These are phyloP conservation scores for Cheilosia variabilis DNA, from an alignment of 2,888 invertebrate species.

Conservation along the genomic window DNA sequence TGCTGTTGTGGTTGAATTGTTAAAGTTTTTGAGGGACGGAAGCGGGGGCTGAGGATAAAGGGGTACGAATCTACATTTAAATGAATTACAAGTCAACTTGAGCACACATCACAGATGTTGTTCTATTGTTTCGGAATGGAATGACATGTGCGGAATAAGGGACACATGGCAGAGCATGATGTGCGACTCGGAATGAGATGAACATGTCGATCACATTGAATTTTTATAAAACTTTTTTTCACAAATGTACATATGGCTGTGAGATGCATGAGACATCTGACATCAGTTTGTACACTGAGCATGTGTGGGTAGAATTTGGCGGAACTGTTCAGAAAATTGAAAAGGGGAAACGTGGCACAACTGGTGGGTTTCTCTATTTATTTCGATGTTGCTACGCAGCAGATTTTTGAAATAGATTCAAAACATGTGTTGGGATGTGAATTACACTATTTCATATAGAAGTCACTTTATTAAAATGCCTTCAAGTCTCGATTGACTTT, in stretches of 20 bases:
- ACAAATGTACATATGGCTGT: conserved; percentile 1
- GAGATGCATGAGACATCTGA: background rate
- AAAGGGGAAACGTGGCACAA: too few relatives aligned
- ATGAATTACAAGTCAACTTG: conserved; percentile 67
- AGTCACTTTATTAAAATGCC: too few relatives aligned
- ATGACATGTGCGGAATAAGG: conserved; percentile 27
- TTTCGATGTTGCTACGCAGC: too few relatives aligned
- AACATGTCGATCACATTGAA: conserved; percentile 55
- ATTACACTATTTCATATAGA: too few relatives aligned
- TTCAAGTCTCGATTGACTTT: too few relatives aligned
- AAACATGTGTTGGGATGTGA: too few relatives aligned
- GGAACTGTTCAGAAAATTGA: too few relatives aligned
- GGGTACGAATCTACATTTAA: conserved; percentile 59
- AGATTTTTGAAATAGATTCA: too few relatives aligned
- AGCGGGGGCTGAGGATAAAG: background rate
- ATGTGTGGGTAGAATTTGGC: too few relatives aligned
- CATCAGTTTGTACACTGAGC: too few relatives aligned
- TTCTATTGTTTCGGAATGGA: conserved; percentile 55
- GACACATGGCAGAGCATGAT: conserved; percentile 46
- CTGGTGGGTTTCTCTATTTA: too few relatives aligned
- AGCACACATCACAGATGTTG: conserved; percentile 50
- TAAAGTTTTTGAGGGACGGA: conserved; percentile 20
- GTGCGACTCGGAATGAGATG: conserved; percentile 35
- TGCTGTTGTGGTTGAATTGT: conserved; percentile 53
- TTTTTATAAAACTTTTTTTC: conserved; percentile 3